A percentile compares a stretch with the other conserved stretches of the same genome.
Evolutionary conservation across 2,888 invertebrate species (phyloP).

Genomic region (Drosophila helvetica): DNA sequence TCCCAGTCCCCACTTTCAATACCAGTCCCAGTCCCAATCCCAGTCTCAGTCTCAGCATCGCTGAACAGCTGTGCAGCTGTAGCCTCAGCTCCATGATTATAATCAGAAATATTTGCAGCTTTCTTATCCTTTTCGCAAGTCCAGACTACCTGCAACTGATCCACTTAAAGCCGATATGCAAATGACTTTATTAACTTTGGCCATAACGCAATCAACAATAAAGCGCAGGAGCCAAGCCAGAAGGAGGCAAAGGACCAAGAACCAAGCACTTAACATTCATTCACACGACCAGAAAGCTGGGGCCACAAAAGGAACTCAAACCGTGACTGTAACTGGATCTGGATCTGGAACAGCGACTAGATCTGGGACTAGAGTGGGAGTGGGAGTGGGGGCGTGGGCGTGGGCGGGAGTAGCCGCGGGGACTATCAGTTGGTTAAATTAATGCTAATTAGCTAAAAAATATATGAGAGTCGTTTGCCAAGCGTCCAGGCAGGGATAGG

Average conservation of each 20-base stretch:
- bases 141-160: slow-evolving; percentile 43
- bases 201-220: slow-evolving; percentile 72
- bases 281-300: slow-evolving; percentile 2
- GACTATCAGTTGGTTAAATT: slow-evolving; percentile 80
- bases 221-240: background rate
- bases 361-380: background rate
- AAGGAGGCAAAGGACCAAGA: slow-evolving; percentile 12
- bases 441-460: slow-evolving; percentile 82
- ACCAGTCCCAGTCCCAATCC: background rate
- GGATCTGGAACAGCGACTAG: too few relatives aligned
- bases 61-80: too few relatives aligned
- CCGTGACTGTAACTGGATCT: background rate
- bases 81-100: background rate
- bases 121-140: background rate
- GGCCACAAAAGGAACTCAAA: background rate
- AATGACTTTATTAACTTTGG: slow-evolving; percentile 74
- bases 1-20: background rate
- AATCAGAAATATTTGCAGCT: slow-evolving; percentile 7
- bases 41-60: too few relatives aligned
- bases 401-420: slow-evolving; percentile 45
- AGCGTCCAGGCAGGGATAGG: background rate
- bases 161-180: slow-evolving; percentile 72
- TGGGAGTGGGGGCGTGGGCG: background rate
- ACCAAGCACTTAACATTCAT: slow-evolving; percentile 13
- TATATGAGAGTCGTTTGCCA: slow-evolving; percentile 71